Evolutionary conservation across 2,797 vertebrate genomes (phyloP), one percentile per base, ranked within the genome.

Genomic region (Myripristis murdjan): DNA sequence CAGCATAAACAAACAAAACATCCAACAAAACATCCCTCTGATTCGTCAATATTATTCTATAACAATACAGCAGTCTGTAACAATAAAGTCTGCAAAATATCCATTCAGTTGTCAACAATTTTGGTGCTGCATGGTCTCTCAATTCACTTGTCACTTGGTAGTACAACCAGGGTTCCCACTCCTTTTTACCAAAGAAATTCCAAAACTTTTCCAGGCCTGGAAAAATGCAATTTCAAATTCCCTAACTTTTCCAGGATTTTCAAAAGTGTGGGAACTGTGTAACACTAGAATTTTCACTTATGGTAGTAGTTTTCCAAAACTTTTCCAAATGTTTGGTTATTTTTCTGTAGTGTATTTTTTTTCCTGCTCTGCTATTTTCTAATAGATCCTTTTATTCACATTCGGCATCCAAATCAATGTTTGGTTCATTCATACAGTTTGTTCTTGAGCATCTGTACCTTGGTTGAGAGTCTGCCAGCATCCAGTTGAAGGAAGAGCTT

Each of bases 401-500:
- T 35, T 24, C 31, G 16, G 31, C 46, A 51, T 16, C 20, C 20
- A 37, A 51, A 24, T 52, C 15, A 26, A 53, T 64, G 26, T 3
- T 58, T 52, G 15, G n/a, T 1, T 54, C 0, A n/a, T 70, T 70
- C 5, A 55, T 48, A 49, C 24, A 70, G 14, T 56, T 77, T 70
- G 62, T 70, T 76, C 5, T 60, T 65, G 10, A 65, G 41, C 41
- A 33, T 15, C 37, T 71, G 72, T 48, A 63, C 67, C 26, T 80
- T 0, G 35, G 61, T 43, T 41, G 56, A 61, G 39, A 77, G 51
- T 24, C 11, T 62, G 22, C 18, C 0, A 15, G 31, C 46, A 70
- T 66, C 74, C 7, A 70, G 20, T 15, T 70, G 46, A 39, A 81
- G 51, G n/a, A 62, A 60, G 37, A 74, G 8, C 59, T 70, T 73